Conservation (phyloP, 2,888 invertebrate genomes). For the Drosophila stalkeri region DNA sequence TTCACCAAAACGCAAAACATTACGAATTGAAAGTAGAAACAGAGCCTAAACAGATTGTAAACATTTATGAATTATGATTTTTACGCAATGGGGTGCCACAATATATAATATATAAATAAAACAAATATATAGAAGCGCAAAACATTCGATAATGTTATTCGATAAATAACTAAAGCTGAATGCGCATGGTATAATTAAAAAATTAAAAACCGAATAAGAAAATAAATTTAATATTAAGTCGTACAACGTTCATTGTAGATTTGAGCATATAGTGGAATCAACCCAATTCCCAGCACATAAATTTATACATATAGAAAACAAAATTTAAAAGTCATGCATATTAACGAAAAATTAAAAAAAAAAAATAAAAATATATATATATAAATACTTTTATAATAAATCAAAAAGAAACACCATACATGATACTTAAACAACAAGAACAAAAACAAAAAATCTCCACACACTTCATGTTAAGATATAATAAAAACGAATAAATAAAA, state of each 20-base stretch:
- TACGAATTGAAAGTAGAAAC: slow-evolving; percentile 24
- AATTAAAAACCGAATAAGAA: slow-evolving; percentile 6
- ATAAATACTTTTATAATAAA: slow-evolving; percentile 71
- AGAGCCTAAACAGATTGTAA: slow-evolving; percentile 4
- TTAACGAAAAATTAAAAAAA: slow-evolving; percentile 39
- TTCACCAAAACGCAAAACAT: slow-evolving; percentile 44
- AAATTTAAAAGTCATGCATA: slow-evolving; percentile 53
- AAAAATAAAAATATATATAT: slow-evolving; percentile 22
- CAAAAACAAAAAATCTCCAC: slow-evolving; percentile 39
- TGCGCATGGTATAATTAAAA: slow-evolving; percentile 19
- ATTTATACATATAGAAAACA: slow-evolving; percentile 66
- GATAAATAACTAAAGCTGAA: slow-evolving; percentile 29
- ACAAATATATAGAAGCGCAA: slow-evolving; percentile 24
- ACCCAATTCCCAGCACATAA: slow-evolving; percentile 68
- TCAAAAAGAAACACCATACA: slow-evolving; percentile 37
- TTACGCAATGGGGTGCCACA: slow-evolving; percentile 27
- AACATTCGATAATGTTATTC: slow-evolving; percentile 36
- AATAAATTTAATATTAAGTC: slow-evolving; percentile 54
- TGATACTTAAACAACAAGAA: slow-evolving; percentile 54
- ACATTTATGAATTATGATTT: slow-evolving; percentile 19
- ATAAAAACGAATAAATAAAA: slow-evolving; percentile 72
- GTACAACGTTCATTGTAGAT: slow-evolving; percentile 74
- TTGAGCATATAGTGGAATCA: slow-evolving; percentile 66
- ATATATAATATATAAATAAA: slow-evolving; percentile 9
- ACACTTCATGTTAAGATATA: slow-evolving; percentile 76